Evolutionary conservation across 2,113 vertebrate genomes (phyloP), one percentile per base, ranked within the genome.

Genomic region (Lophura nycthemera): DNA sequence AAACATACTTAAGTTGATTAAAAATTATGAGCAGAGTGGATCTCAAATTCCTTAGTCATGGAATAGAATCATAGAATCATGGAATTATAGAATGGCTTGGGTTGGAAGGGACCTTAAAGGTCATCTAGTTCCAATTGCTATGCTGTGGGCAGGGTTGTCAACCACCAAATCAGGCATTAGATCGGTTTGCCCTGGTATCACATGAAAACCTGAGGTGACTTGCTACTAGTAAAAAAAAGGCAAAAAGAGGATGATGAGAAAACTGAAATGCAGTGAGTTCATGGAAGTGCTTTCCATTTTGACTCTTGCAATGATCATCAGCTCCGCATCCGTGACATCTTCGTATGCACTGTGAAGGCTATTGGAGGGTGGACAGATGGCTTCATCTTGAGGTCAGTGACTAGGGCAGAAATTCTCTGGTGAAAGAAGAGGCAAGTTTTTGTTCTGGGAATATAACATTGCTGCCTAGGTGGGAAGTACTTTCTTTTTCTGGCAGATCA

Each of bases 321-420:
- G 43, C 88, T 69, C 15, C 52, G 50, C 10, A 21, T 82, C 40
- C 7, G 0, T 79, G 77, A 54, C 36, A 60, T 65, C 92, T 69
- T 69, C 40, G 54, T 92, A 54, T 72, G 34, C 45, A 90, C 65
- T 0, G 0, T 86, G 86, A 92, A 72, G 70, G 83, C 70, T 78
- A 8, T 45, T 78, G 74, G 40, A 84, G 74, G 16, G 14, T 83
- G 83, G 80, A 92, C 83, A 88, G 88, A 86, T 90, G 93, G 88
- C 52, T 90, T 93, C 18, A 1, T 81, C 86, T 72, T 84, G 63
- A 95, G 86, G 83, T 92, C 92, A 90, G 52, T 92, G 77, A 79
- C 56, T 64, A 78, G 86, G 72, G 88, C 80, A 94, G 83, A 90
- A 91, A 90, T 88, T 77, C 77, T 29, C 60, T 80, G 65, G 48